A percentile compares a stretch with the other conserved stretches of the same genome.
phyloP scores from a whole-genome alignment of 30 jellyfish, hydroid and myxozoan species.

The Cassiopea xamachana region DNA sequence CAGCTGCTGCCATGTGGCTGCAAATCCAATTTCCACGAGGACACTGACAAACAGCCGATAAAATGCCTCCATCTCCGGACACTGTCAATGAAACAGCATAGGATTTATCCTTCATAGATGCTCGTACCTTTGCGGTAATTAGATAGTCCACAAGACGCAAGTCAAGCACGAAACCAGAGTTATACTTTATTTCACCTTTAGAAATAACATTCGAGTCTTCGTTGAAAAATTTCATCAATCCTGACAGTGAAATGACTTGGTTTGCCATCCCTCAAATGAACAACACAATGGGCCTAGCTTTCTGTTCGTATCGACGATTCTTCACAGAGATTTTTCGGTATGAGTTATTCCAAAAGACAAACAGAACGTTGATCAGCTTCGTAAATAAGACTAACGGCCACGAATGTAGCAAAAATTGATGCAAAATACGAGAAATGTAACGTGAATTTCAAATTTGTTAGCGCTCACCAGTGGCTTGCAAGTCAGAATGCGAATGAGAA shows the following conservation, averaged over 20 bases:
- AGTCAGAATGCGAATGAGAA: no score
- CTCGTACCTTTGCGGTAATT: background rate
- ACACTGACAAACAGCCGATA: background rate
- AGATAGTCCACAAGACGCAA: background rate
- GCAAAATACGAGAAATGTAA: background rate
- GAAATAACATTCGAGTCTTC: constrained; percentile 2
- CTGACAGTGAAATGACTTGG: constrained; percentile 5
- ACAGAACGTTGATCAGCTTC: no score
- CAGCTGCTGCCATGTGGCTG: constrained; percentile 45
- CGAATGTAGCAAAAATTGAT: background rate
- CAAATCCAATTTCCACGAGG: constrained; percentile 36
- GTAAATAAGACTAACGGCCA: background rate
- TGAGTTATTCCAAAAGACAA: no score
- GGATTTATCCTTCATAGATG: constrained; percentile 26
- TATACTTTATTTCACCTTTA: background rate
- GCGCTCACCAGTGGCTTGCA: no score
- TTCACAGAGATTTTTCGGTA: background rate
- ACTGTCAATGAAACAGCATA: background rate
- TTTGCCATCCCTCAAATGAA: no score
- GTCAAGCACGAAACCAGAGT: constrained; percentile 5
- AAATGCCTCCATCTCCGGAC: constrained; percentile 5
- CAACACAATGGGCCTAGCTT: no score
- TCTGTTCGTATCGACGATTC: background rate
- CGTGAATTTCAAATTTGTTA: background rate
- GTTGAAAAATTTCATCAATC: background rate